Evolutionary conservation across 2,797 vertebrate genomes (phyloP).

Genomic region (Pseudochirops cupreus): DNA sequence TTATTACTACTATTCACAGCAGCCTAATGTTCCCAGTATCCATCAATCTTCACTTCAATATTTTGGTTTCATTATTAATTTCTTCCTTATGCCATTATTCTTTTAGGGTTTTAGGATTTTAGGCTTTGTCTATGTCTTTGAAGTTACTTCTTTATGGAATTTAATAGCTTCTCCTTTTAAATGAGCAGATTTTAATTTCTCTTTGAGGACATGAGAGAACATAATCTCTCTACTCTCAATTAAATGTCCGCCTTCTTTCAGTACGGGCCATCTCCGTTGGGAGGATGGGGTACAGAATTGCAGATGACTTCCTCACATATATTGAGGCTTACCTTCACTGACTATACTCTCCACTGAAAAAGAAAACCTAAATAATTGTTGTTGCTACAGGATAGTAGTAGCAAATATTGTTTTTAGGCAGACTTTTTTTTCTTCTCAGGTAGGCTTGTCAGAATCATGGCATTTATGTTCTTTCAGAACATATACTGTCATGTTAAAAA

Average conservation of each 20-base stretch:
- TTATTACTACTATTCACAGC: not conserved
- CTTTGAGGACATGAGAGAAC: not conserved
- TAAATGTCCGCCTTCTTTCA: not conserved
- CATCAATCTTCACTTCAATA: not conserved
- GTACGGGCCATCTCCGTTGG: too few relatives aligned
- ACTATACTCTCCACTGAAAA: not conserved
- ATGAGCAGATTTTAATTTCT: not conserved
- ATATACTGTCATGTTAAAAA: not conserved
- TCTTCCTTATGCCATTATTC: not conserved
- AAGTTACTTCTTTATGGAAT: not conserved
- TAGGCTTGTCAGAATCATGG: not conserved
- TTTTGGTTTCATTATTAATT: not conserved
- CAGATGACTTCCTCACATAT: not conserved
- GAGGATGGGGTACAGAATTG: not conserved
- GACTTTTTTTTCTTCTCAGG: not conserved
- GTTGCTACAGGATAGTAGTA: not conserved
- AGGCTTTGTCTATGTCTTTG: not conserved
- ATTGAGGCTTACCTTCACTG: not conserved
- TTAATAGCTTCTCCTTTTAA: not conserved
- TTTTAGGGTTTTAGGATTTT: not conserved
- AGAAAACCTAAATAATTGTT: not conserved
- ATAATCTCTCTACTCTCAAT: not conserved
- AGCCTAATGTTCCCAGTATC: not conserved
- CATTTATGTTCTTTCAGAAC: not conserved
- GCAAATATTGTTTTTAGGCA: not conserved